Percentiles rank a stretch among this genome's conserved stretches.
These are phyloP conservation scores for Syngnathus scovelli DNA, from an alignment of 2,113 vertebrate species.

Conservation along the genomic window DNA sequence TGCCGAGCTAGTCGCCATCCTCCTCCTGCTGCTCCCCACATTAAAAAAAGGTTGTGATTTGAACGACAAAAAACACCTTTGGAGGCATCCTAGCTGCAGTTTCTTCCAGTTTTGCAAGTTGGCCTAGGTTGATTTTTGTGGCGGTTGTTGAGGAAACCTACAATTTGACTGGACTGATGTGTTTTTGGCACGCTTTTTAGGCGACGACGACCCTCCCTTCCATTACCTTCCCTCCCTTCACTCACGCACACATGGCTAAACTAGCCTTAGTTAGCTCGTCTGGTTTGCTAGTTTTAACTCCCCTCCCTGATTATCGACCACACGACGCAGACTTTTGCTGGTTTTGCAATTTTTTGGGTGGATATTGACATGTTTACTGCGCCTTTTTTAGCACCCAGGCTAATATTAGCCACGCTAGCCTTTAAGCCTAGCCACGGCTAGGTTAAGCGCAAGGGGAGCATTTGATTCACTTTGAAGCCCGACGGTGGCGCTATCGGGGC, in stretches of 20 bases:
- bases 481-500: slow-evolving; percentile 45
- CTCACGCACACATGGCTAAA: slow-evolving; percentile 8
- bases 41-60: slow-evolving; percentile 27
- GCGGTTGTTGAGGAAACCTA: slow-evolving; percentile 42
- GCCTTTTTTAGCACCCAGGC: slow-evolving; percentile 23
- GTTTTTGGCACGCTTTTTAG: slow-evolving; percentile 49
- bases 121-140: slow-evolving; percentile 49
- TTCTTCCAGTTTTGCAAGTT: slow-evolving; percentile 36
- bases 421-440: slow-evolving; percentile 42
- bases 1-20: slow-evolving; percentile 34
- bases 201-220: slow-evolving; percentile 5
- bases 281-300: slow-evolving; percentile 24
- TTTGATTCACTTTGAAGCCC: slow-evolving; percentile 34
- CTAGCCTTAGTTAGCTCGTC: slow-evolving; percentile 25
- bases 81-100: slow-evolving; percentile 36
- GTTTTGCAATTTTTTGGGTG: slow-evolving; percentile 42
- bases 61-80: slow-evolving; percentile 30
- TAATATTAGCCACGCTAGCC: slow-evolving; percentile 38
- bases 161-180: slow-evolving; percentile 36
- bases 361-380: slow-evolving; percentile 29
- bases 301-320: slow-evolving; percentile 16
- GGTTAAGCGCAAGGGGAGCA: slow-evolving; percentile 34
- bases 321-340: slow-evolving; percentile 22
- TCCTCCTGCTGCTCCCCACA: slow-evolving; percentile 1
- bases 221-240: neutral